phyloP scores from a whole-genome alignment of 2,797 vertebrate species.

The Synanceia verrucosa region DNA sequence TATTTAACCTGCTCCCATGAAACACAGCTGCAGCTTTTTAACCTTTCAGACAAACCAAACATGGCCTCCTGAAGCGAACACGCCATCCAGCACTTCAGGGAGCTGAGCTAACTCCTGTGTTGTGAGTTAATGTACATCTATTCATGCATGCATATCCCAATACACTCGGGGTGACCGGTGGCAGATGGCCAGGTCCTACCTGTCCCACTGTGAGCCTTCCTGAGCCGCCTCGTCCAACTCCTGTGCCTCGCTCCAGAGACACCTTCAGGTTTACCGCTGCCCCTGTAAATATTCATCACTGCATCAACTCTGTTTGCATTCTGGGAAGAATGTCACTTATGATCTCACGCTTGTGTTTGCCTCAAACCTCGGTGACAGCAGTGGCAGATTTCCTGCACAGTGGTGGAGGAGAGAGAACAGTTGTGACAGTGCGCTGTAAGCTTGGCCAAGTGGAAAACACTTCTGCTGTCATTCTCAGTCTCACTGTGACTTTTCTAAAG shows the following conservation, averaged over 20 bases:
- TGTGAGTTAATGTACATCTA: background rate
- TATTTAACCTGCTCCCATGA: background rate
- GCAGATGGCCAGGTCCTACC: background rate
- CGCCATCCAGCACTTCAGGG: background rate
- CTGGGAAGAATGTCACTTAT: constrained; percentile 28
- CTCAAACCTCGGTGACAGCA: constrained; percentile 27
- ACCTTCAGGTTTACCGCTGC: background rate
- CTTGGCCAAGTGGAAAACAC: constrained; percentile 19
- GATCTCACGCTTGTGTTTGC: constrained; percentile 18
- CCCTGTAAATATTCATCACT: constrained; percentile 31
- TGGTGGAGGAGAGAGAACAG: constrained; percentile 6
- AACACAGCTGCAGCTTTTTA: background rate
- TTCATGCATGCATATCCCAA: background rate
- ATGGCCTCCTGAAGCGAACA: background rate
- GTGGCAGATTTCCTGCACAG: constrained; percentile 9
- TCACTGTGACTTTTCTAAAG: background rate
- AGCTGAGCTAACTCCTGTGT: background rate
- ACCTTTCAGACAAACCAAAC: background rate
- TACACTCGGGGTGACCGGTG: background rate
- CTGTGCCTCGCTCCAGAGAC: background rate
- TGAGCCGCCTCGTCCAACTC: background rate
- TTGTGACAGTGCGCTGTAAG: constrained; percentile 7
- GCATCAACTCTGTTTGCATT: constrained; percentile 5
- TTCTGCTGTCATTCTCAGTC: constrained; percentile 30
- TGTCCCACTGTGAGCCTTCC: background rate